Conservation (phyloP, 2,113 vertebrate genomes). For the Eptatretus burgeri region DNA sequence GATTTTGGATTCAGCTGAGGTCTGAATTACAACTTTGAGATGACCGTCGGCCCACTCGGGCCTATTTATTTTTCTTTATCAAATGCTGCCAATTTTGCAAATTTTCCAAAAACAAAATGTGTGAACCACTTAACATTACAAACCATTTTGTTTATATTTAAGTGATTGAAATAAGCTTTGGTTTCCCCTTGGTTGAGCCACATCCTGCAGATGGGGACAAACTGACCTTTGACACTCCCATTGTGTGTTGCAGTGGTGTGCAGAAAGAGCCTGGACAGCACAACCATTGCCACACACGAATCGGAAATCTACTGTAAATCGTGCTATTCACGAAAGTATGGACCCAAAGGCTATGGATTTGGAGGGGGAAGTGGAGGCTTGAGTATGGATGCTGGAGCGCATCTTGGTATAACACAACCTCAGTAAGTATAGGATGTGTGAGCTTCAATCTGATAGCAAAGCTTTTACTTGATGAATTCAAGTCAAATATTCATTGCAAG, state of each 20-base stretch:
- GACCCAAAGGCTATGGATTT: constrained; percentile 64
- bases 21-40: too few species aligned
- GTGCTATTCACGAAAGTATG: constrained; percentile 74
- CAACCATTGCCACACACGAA: constrained; percentile 49
- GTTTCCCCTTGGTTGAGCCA: too few species aligned
- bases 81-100: too few species aligned
- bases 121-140: too few species aligned
- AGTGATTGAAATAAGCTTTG: too few species aligned
- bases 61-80: too few species aligned
- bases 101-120: too few species aligned
- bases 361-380: constrained; percentile 59
- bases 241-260: constrained; percentile 35
- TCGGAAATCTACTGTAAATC: constrained; percentile 71
- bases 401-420: constrained; percentile 60
- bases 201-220: neutral
- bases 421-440: constrained; percentile 22
- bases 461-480: too few species aligned
- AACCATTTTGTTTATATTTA: too few species aligned
- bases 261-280: constrained; percentile 65
- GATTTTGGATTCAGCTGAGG: too few species aligned
- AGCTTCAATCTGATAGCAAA: neutral
- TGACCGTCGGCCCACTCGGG: too few species aligned
- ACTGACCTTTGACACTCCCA: neutral
- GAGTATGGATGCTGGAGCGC: constrained; percentile 64
- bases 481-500: too few species aligned